These are phyloP conservation scores for Scarus forsteni DNA, from an alignment of 2,797 vertebrate species.

Conservation along the genomic window DNA sequence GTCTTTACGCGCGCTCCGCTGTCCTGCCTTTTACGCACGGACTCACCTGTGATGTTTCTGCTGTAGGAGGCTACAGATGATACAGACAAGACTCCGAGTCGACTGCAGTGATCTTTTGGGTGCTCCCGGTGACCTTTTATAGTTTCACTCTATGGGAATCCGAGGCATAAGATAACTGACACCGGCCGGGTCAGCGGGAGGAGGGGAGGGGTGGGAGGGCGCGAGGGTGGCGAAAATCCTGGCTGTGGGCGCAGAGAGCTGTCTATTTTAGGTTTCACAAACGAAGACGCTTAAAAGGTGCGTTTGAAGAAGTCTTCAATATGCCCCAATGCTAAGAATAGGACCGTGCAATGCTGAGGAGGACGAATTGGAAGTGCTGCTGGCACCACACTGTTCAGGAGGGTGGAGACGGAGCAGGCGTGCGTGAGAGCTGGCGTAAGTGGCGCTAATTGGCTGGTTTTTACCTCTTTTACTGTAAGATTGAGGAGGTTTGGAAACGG, in stretches of 20 bases:
- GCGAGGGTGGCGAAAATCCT: conserved; percentile 60
- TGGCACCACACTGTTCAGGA: conserved; percentile 52
- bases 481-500: neutral
- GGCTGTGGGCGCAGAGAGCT: conserved; percentile 61
- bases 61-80: conserved; percentile 75
- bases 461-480: conserved; percentile 9
- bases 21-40: conserved; percentile 45
- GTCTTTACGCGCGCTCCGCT: neutral
- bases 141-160: conserved; percentile 79
- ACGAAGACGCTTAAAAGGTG: conserved; percentile 91
- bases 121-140: conserved; percentile 83
- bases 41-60: conserved; percentile 84
- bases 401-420: conserved; percentile 50
- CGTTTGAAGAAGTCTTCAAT: conserved; percentile 85
- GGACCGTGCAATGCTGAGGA: conserved; percentile 76
- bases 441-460: conserved; percentile 35
- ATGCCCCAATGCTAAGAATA: conserved; percentile 85
- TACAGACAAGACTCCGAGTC: conserved; percentile 79
- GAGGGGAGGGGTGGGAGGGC: too few relatives aligned
- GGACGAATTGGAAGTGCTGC: conserved; percentile 69
- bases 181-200: conserved; percentile 58
- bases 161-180: conserved; percentile 85
- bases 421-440: conserved; percentile 42
- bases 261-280: conserved; percentile 88
- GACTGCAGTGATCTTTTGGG: conserved; percentile 82